Base-by-base conservation (phyloP, 2,113 vertebrate species). In the Nerophis ophidion region DNA sequence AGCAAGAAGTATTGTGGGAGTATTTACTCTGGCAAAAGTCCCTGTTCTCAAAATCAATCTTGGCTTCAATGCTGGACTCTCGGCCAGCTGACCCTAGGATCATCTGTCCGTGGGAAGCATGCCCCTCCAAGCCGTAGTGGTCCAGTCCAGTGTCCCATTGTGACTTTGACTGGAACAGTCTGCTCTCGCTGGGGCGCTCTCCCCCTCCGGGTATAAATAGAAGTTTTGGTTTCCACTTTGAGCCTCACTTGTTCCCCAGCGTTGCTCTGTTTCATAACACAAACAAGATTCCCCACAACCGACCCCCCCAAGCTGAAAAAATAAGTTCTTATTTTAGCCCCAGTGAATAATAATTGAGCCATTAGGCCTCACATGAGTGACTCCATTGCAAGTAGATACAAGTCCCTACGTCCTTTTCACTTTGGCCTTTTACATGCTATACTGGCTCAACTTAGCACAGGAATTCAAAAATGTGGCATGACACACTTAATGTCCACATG, bases 161-260 rank as follows among this genome's bases (percentile, higher is more conserved):
- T 66, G 71, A 74, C 61, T 78, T 74, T 70, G 63, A 64, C 68
- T 76, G 64, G 79, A 77, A 83, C 79, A 83, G 70, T 33, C 62
- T 82, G 79, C 75, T 72, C 80, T 74, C 59, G 71, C 81, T 74
- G 77, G 70, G 70, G 73, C 70, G 74, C 71, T 72, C 76, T 82
- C 68, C 48, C 69, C 64, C 48, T 6, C 7, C 10, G 42, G 44
- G 55, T 88, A 88, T 88, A 81, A 84, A 86, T 86, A 85, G 82
- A 65, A 72, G 59, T 69, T 76, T 70, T 77, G 76, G 77, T 74
- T 72, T 63, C 73, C 57, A 61, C 75, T 81, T 80, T 72, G 57
- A 74, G 75, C 73, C 76, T 69, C 38, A 46, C 35, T 49, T 11
- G 10, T 55, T 66, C 70, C 71, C 49, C 56, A 62, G 48, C 14